Conservation (phyloP, 2,888 invertebrate genomes). For the Drosophila histrio region DNA sequence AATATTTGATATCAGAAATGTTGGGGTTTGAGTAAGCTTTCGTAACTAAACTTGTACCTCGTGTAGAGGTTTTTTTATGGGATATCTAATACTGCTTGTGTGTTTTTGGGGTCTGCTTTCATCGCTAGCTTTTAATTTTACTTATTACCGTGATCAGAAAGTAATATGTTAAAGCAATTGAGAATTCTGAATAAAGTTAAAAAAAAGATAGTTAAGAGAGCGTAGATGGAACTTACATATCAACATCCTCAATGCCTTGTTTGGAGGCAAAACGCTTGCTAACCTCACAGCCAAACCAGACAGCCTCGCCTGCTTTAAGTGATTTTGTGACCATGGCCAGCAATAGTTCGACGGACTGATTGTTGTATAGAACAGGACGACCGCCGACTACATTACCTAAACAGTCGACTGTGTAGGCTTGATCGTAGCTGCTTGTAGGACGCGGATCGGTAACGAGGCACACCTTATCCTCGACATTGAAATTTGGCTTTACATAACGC, state of each 20-base stretch:
- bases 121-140: too few species aligned
- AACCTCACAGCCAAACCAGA: constrained; percentile 97
- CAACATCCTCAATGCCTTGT: constrained; percentile 91
- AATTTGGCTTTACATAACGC: constrained; percentile 90
- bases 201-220: too few species aligned
- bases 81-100: too few species aligned
- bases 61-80: too few species aligned
- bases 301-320: constrained; percentile 91
- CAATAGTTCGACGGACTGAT: constrained; percentile 92
- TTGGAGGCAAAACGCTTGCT: constrained; percentile 91
- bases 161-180: too few species aligned
- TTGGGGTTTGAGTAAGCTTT: too few species aligned
- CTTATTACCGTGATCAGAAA: too few species aligned
- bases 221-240: constrained; percentile 86
- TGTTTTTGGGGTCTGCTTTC: too few species aligned
- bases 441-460: constrained; percentile 95
- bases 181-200: too few species aligned
- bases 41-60: too few species aligned
- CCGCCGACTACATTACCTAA: constrained; percentile 95
- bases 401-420: constrained; percentile 93
- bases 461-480: constrained; percentile 93
- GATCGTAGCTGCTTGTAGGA: constrained; percentile 90
- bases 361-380: constrained; percentile 91
- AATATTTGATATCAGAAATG: too few species aligned
- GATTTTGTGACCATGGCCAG: constrained; percentile 91